Evolutionary conservation across 2,113 vertebrate genomes (phyloP), one percentile per base, ranked within the genome.

Genomic region (Poecile atricapillus): DNA sequence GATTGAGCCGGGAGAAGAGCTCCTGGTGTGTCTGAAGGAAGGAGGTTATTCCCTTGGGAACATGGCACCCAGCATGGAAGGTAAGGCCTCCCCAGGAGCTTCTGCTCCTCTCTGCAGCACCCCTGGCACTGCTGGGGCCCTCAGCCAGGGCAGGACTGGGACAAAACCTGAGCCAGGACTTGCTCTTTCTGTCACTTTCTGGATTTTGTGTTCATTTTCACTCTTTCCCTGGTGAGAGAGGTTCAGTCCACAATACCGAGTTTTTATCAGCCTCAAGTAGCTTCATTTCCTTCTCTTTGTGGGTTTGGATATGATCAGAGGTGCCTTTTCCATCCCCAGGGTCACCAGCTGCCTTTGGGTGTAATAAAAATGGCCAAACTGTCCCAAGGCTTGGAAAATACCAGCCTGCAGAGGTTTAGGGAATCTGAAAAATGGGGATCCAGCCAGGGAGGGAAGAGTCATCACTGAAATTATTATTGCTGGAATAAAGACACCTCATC

Each of bases 11-110:
- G 99, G 99, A 87, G 99, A 99, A 97, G 99, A 99, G 98, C 98
- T 99, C 82, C 97, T 99, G 97, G 98, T 99, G 96, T 99, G 98
- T 78, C 98, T 99, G 98, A 99, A 99, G 98, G 99, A 99, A 97
- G 98, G 98, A 37, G 97, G 98, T 94, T 99, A 98, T 97, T 98
- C 99, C 11, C 98, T 99, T 62, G 98, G 98, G 96, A 98, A 98
- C 65, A 98, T 99, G 98, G 98, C 99, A 37, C 98, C 99, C 88
- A 98, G 98, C 96, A 97, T 99, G 91, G 99, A 99, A 98, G 99
- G 99, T 99, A 98, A 99, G 99, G 98, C 96, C 22, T 62, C 35
- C 24, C 15, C 3, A 50, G 83, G 46, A 93, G 83, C 27, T 53
- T 28, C 21, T 47, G 58, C 82, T 30, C 37, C 84, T 71, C 89